Conservation (phyloP, 2,888 invertebrate genomes). For the Athalia rosae region DNA sequence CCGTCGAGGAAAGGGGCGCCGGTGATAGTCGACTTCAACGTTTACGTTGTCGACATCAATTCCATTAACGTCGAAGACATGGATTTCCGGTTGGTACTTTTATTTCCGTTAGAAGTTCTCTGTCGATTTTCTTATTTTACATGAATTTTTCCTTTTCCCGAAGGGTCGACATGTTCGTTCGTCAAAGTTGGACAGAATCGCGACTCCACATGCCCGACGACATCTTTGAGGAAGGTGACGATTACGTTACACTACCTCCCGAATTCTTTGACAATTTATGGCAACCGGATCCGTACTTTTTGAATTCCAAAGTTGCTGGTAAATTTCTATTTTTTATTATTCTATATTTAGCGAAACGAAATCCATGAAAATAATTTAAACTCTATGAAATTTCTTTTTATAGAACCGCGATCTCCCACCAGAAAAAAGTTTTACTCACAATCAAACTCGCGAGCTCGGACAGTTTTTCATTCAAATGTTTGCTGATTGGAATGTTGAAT, state of each 20-base stretch:
- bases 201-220: constrained; percentile 84
- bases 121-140: not conserved
- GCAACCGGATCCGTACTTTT: constrained; percentile 91
- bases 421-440: not conserved
- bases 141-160: constrained; percentile 1
- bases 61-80: constrained; percentile 92
- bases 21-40: constrained; percentile 86
- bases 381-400: not conserved
- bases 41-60: constrained; percentile 90
- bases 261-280: constrained; percentile 90
- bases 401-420: not conserved
- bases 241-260: constrained; percentile 86
- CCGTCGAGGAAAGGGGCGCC: constrained; percentile 84
- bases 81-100: constrained; percentile 85
- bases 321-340: constrained; percentile 51
- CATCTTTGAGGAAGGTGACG: constrained; percentile 87
- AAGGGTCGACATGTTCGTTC: constrained; percentile 90
- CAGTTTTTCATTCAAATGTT: constrained; percentile 9
- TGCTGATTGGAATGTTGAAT: not conserved
- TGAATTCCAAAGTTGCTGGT: constrained; percentile 91
- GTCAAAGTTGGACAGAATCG: constrained; percentile 88
- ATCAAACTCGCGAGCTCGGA: not conserved
- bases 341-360: too few relatives aligned
- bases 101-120: not conserved
- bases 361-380: not conserved